Evolutionary conservation across 1,140 invertebrate genomes (phyloP).

Genomic region (Semibalanus balanoides): DNA sequence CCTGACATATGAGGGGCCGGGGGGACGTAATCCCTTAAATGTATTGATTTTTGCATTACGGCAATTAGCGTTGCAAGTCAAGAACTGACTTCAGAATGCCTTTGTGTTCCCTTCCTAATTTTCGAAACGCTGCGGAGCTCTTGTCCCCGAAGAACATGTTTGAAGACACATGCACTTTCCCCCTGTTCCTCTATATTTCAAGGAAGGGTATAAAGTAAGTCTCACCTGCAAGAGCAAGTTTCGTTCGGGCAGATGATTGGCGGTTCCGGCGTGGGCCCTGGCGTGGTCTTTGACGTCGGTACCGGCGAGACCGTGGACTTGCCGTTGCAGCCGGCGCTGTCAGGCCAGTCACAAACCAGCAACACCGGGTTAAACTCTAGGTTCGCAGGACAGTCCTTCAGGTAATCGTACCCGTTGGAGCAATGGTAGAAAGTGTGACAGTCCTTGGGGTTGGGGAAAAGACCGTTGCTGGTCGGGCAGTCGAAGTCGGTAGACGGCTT

Average conservation of each 20-base stretch:
- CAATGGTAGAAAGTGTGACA: constrained; percentile 13
- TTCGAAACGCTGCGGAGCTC: too few species aligned
- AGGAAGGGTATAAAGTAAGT: neutral
- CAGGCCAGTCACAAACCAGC: constrained; percentile 38
- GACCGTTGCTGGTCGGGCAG: constrained; percentile 10
- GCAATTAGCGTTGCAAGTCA: too few species aligned
- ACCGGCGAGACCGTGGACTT: neutral
- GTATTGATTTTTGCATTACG: too few species aligned
- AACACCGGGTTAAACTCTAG: constrained; percentile 19
- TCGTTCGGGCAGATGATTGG: neutral
- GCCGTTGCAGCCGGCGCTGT: neutral
- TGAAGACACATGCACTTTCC: too few species aligned
- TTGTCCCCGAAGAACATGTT: too few species aligned
- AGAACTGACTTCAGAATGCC: too few species aligned
- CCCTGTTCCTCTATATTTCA: too few species aligned
- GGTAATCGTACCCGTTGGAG: constrained; percentile 11
- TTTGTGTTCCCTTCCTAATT: too few species aligned
- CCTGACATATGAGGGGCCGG: too few species aligned
- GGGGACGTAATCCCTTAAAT: too few species aligned
- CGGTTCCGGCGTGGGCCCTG: neutral
- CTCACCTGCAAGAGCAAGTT: neutral
- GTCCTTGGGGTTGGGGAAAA: constrained; percentile 14
- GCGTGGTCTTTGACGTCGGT: neutral
- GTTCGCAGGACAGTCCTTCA: constrained; percentile 18
- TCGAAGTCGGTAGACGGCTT: neutral